Percentiles rank a stretch among this genome's conserved stretches.
Conservation (phyloP, 2,797 vertebrate species). For the Enteromius paludinosus region DNA sequence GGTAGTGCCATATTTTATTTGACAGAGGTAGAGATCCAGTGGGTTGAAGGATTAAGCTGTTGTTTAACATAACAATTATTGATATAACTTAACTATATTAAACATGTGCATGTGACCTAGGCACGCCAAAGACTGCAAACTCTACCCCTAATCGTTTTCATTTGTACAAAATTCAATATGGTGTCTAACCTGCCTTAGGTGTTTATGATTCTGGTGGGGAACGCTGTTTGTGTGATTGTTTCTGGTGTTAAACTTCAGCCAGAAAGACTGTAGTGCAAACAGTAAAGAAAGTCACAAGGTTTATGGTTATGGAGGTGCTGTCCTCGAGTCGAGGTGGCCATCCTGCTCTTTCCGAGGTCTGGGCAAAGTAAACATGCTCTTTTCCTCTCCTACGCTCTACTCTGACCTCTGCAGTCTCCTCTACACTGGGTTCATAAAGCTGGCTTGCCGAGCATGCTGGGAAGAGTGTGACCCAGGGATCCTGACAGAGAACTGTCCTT, state of each 20-base stretch:
- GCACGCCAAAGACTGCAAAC: not conserved
- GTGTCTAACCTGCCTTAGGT: not conserved
- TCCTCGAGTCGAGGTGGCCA: not conserved
- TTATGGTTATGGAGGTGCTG: not conserved
- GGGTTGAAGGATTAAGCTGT: not conserved
- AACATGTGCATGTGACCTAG: not conserved
- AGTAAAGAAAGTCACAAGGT: not conserved
- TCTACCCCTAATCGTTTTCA: not conserved
- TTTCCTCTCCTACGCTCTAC: not conserved
- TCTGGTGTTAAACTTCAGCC: no score
- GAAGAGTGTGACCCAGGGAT: not conserved
- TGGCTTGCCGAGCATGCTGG: conserved; percentile 9
- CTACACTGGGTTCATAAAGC: not conserved
- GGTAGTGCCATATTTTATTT: not conserved
- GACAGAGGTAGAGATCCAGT: not conserved
- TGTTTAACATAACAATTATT: not conserved
- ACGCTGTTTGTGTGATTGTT: not conserved
- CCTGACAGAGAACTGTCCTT: conserved; percentile 1
- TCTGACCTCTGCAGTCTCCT: conserved; percentile 12
- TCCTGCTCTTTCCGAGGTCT: not conserved
- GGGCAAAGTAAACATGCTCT: not conserved
- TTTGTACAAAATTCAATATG: not conserved
- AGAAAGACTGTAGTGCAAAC: not conserved
- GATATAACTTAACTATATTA: not conserved
- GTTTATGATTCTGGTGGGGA: not conserved